Conservation (phyloP, 2,888 invertebrate species). For the Folsomia candida region DNA sequence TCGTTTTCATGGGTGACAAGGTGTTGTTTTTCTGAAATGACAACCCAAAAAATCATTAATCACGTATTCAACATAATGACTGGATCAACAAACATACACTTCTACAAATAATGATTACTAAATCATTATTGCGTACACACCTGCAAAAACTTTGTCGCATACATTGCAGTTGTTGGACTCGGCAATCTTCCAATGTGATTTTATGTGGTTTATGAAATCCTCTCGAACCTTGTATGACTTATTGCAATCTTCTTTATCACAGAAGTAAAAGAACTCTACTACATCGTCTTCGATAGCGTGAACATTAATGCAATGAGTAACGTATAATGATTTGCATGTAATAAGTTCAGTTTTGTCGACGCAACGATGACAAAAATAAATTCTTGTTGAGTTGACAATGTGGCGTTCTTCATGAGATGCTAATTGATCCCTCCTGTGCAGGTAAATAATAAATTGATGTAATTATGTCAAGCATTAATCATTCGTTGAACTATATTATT, state of each 20-base stretch:
- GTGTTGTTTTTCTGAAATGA: neutral
- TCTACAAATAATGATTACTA: no score
- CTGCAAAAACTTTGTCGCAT: constrained; percentile 16
- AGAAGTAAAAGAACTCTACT: constrained; percentile 15
- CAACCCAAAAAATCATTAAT: no score
- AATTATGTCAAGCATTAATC: neutral
- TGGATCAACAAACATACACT: neutral
- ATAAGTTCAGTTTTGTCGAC: neutral
- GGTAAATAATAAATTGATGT: neutral
- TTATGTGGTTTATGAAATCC: constrained; percentile 1
- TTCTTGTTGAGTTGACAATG: neutral
- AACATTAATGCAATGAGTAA: neutral
- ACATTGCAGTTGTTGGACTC: neutral
- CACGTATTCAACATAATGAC: neutral
- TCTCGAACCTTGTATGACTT: constrained; percentile 7
- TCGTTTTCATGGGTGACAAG: neutral
- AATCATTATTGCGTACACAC: no score
- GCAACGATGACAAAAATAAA: constrained; percentile 13
- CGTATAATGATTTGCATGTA: constrained; percentile 1
- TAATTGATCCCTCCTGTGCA: constrained; percentile 7
- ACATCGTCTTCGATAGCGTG: constrained; percentile 12
- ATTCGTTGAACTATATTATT: neutral
- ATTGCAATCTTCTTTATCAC: constrained; percentile 6
- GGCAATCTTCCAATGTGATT: constrained; percentile 7
- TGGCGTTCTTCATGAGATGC: constrained; percentile 6